Evolutionary conservation across 2,797 vertebrate genomes (phyloP).

Genomic region (Chaetophractus vellerosus): DNA sequence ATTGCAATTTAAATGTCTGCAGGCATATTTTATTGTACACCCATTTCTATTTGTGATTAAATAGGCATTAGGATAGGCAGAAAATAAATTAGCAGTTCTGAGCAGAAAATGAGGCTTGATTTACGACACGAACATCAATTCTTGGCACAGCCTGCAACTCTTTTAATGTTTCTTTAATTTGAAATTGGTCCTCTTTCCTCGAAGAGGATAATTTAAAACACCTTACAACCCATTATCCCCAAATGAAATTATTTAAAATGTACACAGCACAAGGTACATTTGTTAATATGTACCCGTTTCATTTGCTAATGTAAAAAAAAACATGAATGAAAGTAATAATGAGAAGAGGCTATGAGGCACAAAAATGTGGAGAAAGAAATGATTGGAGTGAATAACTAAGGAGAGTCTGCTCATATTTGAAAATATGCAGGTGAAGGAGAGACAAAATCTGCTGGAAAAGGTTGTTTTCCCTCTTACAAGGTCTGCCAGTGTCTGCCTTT

Average conservation of each 20-base stretch:
- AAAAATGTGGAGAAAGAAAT: neutral
- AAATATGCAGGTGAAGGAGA: neutral
- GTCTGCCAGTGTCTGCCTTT: neutral
- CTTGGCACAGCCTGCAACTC: neutral
- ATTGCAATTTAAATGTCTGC: neutral
- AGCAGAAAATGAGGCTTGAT: constrained; percentile 75
- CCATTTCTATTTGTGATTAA: constrained; percentile 33
- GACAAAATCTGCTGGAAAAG: constrained; percentile 1
- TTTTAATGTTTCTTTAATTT: constrained; percentile 66
- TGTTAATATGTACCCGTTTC: neutral
- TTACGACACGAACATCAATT: neutral
- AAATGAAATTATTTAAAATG: constrained; percentile 71
- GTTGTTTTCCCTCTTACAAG: neutral
- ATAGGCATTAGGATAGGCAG: neutral
- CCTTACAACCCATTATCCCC: constrained; percentile 38
- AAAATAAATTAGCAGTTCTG: constrained; percentile 57
- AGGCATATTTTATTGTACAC: neutral
- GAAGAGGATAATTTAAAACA: constrained; percentile 58
- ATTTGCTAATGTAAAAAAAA: neutral
- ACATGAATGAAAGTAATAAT: accelerated
- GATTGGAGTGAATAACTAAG: neutral
- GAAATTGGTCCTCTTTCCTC: constrained; percentile 72
- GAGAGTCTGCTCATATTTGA: too few species aligned
- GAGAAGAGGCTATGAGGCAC: neutral
- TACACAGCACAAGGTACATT: neutral